Evolutionary conservation across 1,140 invertebrate genomes (phyloP).

Genomic region (Tyrophagus putrescentiae): DNA sequence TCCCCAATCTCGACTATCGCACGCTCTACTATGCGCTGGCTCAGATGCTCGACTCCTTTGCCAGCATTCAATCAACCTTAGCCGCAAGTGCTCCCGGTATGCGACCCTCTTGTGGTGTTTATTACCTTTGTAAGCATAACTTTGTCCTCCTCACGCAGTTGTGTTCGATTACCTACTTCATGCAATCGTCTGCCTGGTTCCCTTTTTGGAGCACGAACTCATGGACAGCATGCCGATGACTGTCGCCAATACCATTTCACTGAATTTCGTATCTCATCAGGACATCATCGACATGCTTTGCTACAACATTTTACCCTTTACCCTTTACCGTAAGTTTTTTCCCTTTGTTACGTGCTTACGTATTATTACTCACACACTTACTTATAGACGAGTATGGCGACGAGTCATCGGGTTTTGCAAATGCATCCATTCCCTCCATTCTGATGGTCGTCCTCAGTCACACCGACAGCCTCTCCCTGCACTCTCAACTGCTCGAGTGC

Average conservation of each 20-base stretch:
- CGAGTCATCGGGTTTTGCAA: conserved; percentile 46
- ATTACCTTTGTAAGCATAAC: conserved; percentile 27
- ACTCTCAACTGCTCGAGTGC: conserved; percentile 85
- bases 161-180: conserved; percentile 80
- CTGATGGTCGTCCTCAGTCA: conserved; percentile 97
- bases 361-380: background rate
- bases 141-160: conserved; percentile 41
- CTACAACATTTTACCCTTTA: conserved; percentile 90
- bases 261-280: conserved; percentile 77
- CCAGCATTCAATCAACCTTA: conserved; percentile 47
- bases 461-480: conserved; percentile 75
- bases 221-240: conserved; percentile 89
- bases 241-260: conserved; percentile 76
- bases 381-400: background rate
- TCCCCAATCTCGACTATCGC: conserved; percentile 87
- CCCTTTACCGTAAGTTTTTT: conserved; percentile 50
- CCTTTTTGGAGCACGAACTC: conserved; percentile 87
- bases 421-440: conserved; percentile 76
- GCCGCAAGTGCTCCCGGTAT: conserved; percentile 57
- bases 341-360: background rate
- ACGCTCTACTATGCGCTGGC: conserved; percentile 54
- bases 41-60: conserved; percentile 63
- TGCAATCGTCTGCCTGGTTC: conserved; percentile 75
- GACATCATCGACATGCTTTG: conserved; percentile 88
- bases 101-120: conserved; percentile 14